Conservation (phyloP, 2,797 vertebrate genomes). For the Centroberyx gerrardi region DNA sequence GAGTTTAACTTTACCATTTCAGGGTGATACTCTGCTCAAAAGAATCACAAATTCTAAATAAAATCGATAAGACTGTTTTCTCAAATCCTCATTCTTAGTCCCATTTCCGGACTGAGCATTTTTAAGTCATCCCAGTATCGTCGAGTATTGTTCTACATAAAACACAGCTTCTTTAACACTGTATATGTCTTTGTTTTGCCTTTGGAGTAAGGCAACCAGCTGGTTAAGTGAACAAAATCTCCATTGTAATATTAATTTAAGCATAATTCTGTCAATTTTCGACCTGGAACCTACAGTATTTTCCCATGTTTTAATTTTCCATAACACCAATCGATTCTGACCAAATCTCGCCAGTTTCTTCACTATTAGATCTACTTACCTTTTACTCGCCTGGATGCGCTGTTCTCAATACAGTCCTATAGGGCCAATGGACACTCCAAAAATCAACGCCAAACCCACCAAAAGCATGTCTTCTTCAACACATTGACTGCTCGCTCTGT, state of each 20-base stretch:
- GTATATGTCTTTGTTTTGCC: too few relatives aligned
- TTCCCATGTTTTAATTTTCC: too few relatives aligned
- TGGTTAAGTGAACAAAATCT: too few relatives aligned
- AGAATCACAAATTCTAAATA: background rate
- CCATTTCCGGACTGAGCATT: background rate
- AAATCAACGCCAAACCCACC: background rate
- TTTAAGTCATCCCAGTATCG: too few relatives aligned
- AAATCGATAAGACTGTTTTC: background rate
- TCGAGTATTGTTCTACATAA: too few relatives aligned
- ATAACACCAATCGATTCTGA: background rate
- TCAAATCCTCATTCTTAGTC: too few relatives aligned
- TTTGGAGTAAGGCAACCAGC: too few relatives aligned
- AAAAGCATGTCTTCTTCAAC: background rate
- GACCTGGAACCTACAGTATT: conserved; percentile 2
- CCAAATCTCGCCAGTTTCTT: background rate
- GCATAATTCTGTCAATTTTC: background rate
- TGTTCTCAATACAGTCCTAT: background rate
- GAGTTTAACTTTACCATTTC: background rate
- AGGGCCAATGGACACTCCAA: background rate
- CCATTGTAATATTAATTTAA: background rate
- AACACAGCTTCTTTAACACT: too few relatives aligned
- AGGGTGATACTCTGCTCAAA: background rate
- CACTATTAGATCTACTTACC: conserved; percentile 1
- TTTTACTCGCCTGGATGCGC: too few relatives aligned
- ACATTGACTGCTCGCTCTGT: background rate